A percentile compares a stretch with the other conserved stretches of the same genome.
These are phyloP conservation scores for Nipponia nippon DNA, from an alignment of 2,113 vertebrate species.

Conservation along the genomic window DNA sequence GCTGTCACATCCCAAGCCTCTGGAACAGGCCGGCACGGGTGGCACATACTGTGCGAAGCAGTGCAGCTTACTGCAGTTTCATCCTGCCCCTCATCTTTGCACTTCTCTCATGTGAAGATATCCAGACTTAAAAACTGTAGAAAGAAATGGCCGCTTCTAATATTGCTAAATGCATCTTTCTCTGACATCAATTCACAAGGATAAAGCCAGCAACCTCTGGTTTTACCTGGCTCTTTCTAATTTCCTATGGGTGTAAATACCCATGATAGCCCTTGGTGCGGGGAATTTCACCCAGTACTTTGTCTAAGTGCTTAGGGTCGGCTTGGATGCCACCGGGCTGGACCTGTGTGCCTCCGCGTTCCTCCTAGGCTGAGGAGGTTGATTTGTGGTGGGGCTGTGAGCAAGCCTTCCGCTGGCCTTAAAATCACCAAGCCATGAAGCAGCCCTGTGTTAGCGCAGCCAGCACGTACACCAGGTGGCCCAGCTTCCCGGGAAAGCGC, in stretches of 20 bases:
- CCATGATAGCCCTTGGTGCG: background rate
- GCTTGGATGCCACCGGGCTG: background rate
- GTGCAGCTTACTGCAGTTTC: background rate
- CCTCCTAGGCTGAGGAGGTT: background rate
- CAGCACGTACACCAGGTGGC: background rate
- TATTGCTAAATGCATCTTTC: background rate
- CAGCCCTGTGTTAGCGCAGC: background rate
- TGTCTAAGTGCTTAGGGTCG: background rate
- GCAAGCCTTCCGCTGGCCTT: background rate
- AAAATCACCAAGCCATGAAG: background rate
- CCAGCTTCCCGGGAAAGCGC: background rate
- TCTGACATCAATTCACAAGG: background rate
- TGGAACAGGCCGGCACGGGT: background rate
- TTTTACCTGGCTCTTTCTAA: background rate
- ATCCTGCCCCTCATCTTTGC: background rate
- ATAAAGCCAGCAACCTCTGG: background rate
- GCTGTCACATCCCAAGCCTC: background rate
- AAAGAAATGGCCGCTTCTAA: background rate
- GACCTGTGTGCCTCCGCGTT: background rate
- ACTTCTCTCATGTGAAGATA: background rate
- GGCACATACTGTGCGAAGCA: fast-evolving
- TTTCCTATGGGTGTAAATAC: background rate
- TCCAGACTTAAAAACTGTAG: background rate
- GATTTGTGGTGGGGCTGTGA: background rate
- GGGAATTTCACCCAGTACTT: background rate